These are phyloP conservation scores for Pterobdella sp. DNA, from an alignment of 2,888 invertebrate species.

Conservation along the genomic window DNA sequence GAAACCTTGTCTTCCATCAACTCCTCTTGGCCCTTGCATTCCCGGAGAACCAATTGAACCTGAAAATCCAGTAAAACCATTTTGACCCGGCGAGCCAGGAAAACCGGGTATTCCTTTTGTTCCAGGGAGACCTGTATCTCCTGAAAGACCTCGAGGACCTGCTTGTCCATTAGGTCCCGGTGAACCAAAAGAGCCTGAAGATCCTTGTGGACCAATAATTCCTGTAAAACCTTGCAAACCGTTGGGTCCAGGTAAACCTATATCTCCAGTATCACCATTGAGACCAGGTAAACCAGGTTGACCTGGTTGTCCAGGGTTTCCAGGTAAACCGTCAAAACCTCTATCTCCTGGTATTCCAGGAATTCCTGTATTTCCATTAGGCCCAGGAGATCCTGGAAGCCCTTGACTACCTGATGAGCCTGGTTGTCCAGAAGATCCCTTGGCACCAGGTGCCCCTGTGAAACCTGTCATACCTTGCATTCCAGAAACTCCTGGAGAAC, in stretches of 20 bases:
- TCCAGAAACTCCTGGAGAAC: constrained; percentile 28
- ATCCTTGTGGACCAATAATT: not conserved
- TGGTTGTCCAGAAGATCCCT: constrained; percentile 19
- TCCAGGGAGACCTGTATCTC: constrained; percentile 20
- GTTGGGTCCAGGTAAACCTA: not conserved
- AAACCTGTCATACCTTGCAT: constrained; percentile 31
- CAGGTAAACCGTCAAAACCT: constrained; percentile 29
- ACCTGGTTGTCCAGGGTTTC: constrained; percentile 17
- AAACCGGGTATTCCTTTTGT: constrained; percentile 3
- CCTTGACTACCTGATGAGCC: constrained; percentile 28
- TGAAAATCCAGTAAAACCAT: constrained; percentile 25
- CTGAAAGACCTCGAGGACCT: constrained; percentile 10
- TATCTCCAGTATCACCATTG: not conserved
- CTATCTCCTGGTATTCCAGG: constrained; percentile 28
- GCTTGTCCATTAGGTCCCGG: not conserved
- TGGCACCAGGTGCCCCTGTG: constrained; percentile 28
- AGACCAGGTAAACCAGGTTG: constrained; percentile 6
- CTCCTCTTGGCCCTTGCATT: constrained; percentile 7
- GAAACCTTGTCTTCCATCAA: not conserved
- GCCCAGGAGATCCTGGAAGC: constrained; percentile 25
- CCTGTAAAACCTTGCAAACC: constrained; percentile 2
- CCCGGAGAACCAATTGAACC: constrained; percentile 30
- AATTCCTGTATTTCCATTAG: constrained; percentile 27
- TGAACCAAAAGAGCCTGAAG: not conserved
- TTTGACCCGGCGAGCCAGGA: constrained; percentile 11